Evolutionary conservation across 2,888 invertebrate genomes (phyloP).

Genomic region (Rotaria sp.): DNA sequence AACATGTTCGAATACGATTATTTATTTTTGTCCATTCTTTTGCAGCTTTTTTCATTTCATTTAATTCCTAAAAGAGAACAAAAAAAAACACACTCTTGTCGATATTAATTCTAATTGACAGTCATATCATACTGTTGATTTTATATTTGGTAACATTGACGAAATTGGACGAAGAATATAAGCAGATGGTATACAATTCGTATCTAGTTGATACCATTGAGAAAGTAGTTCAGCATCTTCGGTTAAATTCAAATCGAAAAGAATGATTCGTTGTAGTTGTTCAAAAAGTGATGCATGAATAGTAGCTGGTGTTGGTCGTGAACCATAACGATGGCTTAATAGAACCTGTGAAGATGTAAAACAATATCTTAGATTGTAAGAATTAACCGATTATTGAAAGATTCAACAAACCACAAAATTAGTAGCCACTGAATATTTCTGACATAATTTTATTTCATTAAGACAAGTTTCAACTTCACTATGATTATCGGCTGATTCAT

Average conservation of each 20-base stretch:
- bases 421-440: slow-evolving; percentile 47
- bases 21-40: slow-evolving; percentile 45
- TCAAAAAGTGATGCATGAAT: slow-evolving; percentile 43
- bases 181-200: neutral
- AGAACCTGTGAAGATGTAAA: slow-evolving; percentile 45
- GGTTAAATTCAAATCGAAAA: neutral
- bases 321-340: slow-evolving; percentile 50
- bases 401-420: slow-evolving; percentile 47
- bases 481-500: slow-evolving; percentile 42
- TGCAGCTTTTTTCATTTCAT: neutral
- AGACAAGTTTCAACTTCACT: slow-evolving; percentile 39
- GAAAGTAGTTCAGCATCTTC: neutral
- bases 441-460: slow-evolving; percentile 46
- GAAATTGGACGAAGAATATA: neutral
- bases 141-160: neutral
- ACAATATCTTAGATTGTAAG: neutral
- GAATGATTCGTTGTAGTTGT: neutral
- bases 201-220: neutral
- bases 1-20: slow-evolving; percentile 44
- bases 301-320: slow-evolving; percentile 45
- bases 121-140: neutral
- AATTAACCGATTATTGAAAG: neutral
- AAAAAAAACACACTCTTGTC: too few species aligned
- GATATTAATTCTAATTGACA: too few species aligned
- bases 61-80: neutral